Base-by-base conservation (phyloP, 2,888 invertebrate genomes). In the Drosophila testacea region DNA sequence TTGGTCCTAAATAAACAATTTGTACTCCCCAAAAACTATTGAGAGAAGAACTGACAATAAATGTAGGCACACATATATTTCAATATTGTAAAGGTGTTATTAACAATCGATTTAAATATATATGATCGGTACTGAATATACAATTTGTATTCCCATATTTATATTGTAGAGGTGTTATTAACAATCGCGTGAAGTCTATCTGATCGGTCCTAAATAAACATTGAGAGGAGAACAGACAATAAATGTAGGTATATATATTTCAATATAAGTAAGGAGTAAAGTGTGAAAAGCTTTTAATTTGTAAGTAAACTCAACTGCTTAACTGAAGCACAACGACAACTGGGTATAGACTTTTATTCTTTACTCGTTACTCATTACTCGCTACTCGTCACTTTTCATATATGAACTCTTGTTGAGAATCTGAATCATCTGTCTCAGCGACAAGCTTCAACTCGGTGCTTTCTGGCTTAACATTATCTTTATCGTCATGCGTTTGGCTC, bases 401-500 rank as follows among this genome's bases (percentile, higher is more conserved):
- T 6, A 57, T 30, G 11, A 69, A 79, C 4, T 69, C 81, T 28
- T 59, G 62, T 6, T 79, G 63, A 2, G 30, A 62, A 10, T 65
- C 60, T 5, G 64, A 64, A 6, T 66, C 86, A 1, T 69, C 70
- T 6, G 38, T 10, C 34, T 56, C 54, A 1, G 55, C 38, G 6
- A 68, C 10, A 11, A 39, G 36, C 36, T 68, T 52, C 9, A 59
- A 30, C 0, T 42, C 44, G 42, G 16, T 42, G 42, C 39, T 6
- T 6, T 47, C 54, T 9, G 38, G 30, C 36, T 39, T 34, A 38
- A 74, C 65, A 1, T 62, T 62, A 13, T 79, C 77, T 4, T 72
- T 73, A 6, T 72, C 85, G 11, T 63, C 71, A 0, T 46, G 50
- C 48, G 55, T 73, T 46, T 72, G 81, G 34, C 60, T 75, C 11